Evolutionary conservation across 2,797 vertebrate genomes (phyloP).

Genomic region (Bucorvus abyssinicus): DNA sequence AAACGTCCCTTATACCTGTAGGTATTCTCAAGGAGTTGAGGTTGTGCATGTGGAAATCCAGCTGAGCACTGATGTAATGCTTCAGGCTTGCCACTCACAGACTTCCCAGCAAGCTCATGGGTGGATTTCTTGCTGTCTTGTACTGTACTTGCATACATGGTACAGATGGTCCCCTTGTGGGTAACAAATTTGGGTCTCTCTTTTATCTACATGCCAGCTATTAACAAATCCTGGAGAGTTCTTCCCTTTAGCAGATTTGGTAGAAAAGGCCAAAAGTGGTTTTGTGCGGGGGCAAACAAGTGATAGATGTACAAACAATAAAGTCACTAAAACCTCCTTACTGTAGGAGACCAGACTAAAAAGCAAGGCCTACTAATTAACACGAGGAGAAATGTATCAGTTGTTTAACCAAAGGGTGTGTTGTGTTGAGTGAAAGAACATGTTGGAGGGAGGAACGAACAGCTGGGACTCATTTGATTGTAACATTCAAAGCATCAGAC

Average conservation of each 20-base stretch:
- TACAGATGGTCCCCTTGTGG: background rate
- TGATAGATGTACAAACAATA: background rate
- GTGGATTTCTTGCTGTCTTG: background rate
- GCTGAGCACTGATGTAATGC: background rate
- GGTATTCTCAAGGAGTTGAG: background rate
- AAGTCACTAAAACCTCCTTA: background rate
- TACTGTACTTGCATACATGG: background rate
- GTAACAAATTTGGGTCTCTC: background rate
- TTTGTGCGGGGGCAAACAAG: background rate
- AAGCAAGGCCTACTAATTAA: background rate
- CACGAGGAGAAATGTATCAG: background rate
- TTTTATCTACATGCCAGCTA: background rate
- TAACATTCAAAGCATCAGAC: conserved; percentile 14
- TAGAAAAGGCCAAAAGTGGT: background rate
- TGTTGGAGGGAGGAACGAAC: background rate
- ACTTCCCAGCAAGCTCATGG: background rate
- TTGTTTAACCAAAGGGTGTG: background rate
- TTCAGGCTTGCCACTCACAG: background rate
- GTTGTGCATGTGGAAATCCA: background rate
- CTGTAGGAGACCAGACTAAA: background rate
- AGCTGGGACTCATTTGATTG: conserved; percentile 15
- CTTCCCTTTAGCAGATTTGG: background rate
- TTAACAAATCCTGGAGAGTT: background rate
- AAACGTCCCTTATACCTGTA: background rate
- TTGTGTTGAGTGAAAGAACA: background rate